Base-by-base conservation (phyloP, 2,888 invertebrate species). In the Hecatera dysodea region DNA sequence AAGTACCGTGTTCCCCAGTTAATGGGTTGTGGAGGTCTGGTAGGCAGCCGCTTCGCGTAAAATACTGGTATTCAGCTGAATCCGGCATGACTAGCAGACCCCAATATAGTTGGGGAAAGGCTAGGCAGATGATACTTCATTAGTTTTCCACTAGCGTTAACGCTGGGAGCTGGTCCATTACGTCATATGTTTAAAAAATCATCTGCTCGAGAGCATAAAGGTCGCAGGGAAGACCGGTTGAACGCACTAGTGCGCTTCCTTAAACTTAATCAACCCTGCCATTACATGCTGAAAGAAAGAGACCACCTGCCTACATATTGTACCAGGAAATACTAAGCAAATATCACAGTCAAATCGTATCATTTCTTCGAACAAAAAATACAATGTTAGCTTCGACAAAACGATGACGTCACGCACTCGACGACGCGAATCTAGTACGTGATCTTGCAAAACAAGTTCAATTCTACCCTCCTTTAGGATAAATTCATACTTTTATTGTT, bases 401-500 rank as follows among this genome's bases (percentile, higher is more conserved):
- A 36, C 22, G 39, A 52, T 67, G 68, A 78, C 82, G 63, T 69
- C 57, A 61, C 24, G n/a, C 3, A 33, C 19, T 59, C n/a, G 48
- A 22, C 39, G 33, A 27, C 22, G 39, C 4, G 29, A 24, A 36
- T 29, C 29, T 53, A 36, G 44, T 60, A 63, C 72, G 69, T 83
- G 83, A 80, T 72, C 72, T 76, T 22, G 50, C 55, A 70, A 72
- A 83, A 81, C 70, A 72, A 72, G 55, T 60, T 83, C 60, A 65
- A 72, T 75, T 66, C 48, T 19, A 24, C 50, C 7, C n/a, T 63
- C 24, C 12, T 39, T 39, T 24, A 50, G 17, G 50, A 76, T 64
- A 53, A 52, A 78, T 67, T 70, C 71, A 63, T 70, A 63, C 64
- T 66, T 76, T 56, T 70, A 70, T 70, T 67, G 56, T 53, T 22